Conservation (phyloP, 2,113 vertebrate genomes). For the Actenoides hombroni region DNA sequence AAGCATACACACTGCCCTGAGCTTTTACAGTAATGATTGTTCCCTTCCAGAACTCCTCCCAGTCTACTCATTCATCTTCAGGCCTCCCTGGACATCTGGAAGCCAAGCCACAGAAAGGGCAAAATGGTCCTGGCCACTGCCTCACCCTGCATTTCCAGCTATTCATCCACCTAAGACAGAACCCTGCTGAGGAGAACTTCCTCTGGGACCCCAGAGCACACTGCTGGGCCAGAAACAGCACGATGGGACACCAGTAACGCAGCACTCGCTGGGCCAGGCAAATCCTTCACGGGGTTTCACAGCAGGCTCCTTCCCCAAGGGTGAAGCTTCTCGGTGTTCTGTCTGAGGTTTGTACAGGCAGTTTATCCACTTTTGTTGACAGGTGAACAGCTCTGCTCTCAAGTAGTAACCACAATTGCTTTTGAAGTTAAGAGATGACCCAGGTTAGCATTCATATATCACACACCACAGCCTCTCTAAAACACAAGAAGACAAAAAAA, state of each 20-base stretch:
- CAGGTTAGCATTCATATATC: neutral
- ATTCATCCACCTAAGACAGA: rapidly evolving
- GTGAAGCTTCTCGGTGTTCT: neutral
- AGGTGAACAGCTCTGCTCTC: neutral
- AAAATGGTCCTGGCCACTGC: neutral
- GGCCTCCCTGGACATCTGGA: neutral
- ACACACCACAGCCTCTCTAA: neutral
- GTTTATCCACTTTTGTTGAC: neutral
- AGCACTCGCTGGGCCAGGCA: neutral
- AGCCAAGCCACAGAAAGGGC: rapidly evolving
- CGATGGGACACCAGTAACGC: neutral
- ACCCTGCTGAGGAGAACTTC: neutral
- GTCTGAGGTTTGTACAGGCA: neutral
- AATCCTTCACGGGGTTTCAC: rapidly evolving
- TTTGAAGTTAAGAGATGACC: constrained; percentile 11
- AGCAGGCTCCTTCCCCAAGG: neutral
- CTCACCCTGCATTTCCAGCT: neutral
- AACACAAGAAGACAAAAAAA: neutral
- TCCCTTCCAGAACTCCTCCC: neutral
- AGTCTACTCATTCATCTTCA: neutral
- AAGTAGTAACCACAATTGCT: neutral
- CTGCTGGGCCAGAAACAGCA: neutral
- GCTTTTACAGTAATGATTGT: neutral
- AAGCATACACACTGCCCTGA: rapidly evolving
- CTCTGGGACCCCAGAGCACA: neutral